Conservation (phyloP, 2,888 invertebrate species). For the Nectonema munidae region DNA sequence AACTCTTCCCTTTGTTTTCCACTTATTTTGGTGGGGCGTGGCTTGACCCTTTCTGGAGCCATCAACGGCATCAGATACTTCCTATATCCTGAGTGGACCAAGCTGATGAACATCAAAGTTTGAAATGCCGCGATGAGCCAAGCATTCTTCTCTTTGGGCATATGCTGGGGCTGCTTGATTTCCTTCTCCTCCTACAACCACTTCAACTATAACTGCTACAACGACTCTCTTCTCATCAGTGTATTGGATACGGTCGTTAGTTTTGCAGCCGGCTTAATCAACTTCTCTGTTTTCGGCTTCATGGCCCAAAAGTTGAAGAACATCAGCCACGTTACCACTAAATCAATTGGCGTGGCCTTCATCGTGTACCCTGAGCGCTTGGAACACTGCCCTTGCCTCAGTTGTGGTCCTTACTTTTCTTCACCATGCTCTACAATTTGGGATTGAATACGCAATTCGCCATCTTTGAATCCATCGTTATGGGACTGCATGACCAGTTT, state of each 20-base stretch:
- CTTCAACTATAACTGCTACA: conserved; percentile 30
- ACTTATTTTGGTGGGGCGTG: conserved; percentile 47
- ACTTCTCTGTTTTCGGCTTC: conserved; percentile 32
- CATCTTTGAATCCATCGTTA: conserved; percentile 22
- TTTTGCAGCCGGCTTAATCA: conserved; percentile 41
- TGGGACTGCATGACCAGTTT: conserved; percentile 23
- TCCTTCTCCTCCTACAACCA: conserved; percentile 34
- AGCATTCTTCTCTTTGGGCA: conserved; percentile 46
- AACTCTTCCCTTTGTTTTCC: conserved; percentile 58
- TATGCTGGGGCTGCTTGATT: conserved; percentile 41
- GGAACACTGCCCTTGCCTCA: conserved; percentile 19
- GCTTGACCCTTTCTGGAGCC: conserved; percentile 59
- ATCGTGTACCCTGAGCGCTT: conserved; percentile 20
- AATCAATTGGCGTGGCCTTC: conserved; percentile 20
- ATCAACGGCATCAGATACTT: conserved; percentile 49
- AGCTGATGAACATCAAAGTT: conserved; percentile 46
- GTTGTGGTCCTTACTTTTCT: conserved; percentile 20
- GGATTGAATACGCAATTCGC: conserved; percentile 22
- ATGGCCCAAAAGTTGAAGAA: conserved; percentile 24
- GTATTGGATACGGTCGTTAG: conserved; percentile 36
- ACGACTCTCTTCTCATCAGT: conserved; percentile 38
- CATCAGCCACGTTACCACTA: too few species aligned
- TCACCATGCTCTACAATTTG: conserved; percentile 20
- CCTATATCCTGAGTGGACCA: conserved; percentile 50
- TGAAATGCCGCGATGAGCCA: conserved; percentile 53